Conservation (phyloP, 23 tunicate species). For the Trididemnum clinides region DNA sequence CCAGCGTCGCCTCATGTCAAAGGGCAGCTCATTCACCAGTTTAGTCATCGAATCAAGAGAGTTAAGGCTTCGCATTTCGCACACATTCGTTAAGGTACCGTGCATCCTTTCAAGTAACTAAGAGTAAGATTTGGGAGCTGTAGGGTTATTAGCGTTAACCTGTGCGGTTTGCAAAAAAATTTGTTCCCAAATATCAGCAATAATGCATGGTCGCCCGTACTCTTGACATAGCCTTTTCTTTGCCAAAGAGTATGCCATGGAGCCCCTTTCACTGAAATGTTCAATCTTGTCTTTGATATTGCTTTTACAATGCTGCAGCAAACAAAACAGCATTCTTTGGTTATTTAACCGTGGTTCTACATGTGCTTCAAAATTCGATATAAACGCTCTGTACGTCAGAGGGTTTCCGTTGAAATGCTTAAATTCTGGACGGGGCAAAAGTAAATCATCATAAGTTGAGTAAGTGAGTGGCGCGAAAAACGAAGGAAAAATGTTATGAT, state of each 20-base stretch:
- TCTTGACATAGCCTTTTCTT: background rate
- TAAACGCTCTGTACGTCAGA: too few species aligned
- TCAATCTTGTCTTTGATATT: background rate
- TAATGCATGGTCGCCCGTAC: background rate
- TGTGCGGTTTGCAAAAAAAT: background rate
- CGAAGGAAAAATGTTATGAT: too few species aligned
- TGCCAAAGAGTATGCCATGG: background rate
- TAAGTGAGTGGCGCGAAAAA: too few species aligned
- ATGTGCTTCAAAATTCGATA: too few species aligned
- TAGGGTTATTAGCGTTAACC: background rate
- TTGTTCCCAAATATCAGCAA: background rate
- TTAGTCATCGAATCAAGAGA: background rate
- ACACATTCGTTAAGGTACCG: background rate
- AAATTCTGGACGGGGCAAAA: too few species aligned
- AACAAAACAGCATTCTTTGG: background rate
- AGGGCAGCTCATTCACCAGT: background rate
- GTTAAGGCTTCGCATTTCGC: background rate
- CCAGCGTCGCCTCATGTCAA: background rate
- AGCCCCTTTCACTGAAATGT: background rate
- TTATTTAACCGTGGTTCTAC: background rate
- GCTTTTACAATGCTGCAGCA: background rate
- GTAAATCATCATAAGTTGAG: too few species aligned
- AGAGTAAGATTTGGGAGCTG: background rate
- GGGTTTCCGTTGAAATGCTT: too few species aligned
- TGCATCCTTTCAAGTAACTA: background rate